A percentile compares a stretch with the other conserved stretches of the same genome.
Evolutionary conservation across 2,888 invertebrate genomes (phyloP).

Genomic region (Athetis lepigone): DNA sequence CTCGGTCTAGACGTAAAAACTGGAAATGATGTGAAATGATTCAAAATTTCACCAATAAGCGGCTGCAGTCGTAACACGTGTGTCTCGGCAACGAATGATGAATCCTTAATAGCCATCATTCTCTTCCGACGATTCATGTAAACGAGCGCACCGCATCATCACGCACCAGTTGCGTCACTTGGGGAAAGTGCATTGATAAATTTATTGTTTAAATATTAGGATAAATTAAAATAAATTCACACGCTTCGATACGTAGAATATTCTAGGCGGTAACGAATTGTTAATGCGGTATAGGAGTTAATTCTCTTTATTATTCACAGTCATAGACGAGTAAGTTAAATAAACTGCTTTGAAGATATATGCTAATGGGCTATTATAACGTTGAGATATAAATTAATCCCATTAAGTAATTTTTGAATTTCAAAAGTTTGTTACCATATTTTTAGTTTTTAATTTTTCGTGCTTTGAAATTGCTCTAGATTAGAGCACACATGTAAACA

Average conservation of each 20-base stretch:
- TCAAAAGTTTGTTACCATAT: neutral
- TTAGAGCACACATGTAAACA: slow-evolving; percentile 14
- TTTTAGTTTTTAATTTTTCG: neutral
- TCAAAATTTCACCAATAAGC: slow-evolving; percentile 67
- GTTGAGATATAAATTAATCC: neutral
- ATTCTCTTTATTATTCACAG: slow-evolving; percentile 34
- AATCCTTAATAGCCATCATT: slow-evolving; percentile 78
- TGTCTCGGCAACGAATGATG: slow-evolving; percentile 63
- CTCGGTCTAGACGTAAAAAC: slow-evolving; percentile 63
- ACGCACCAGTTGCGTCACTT: slow-evolving; percentile 79
- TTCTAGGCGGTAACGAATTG: slow-evolving; percentile 34
- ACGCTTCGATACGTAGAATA: slow-evolving; percentile 46
- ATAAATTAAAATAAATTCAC: slow-evolving; percentile 62
- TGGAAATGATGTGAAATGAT: slow-evolving; percentile 62
- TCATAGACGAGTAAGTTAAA: slow-evolving; percentile 28
- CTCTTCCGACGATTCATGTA: slow-evolving; percentile 78
- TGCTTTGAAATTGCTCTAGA: slow-evolving; percentile 4
- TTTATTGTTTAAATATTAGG: slow-evolving; percentile 71
- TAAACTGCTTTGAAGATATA: slow-evolving; percentile 13
- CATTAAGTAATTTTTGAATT: neutral
- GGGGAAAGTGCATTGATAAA: slow-evolving; percentile 84
- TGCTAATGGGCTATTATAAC: neutral
- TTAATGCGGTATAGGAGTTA: slow-evolving; percentile 20
- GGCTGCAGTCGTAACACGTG: slow-evolving; percentile 65
- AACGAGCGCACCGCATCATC: slow-evolving; percentile 81